Base-by-base conservation (phyloP, 2,113 vertebrate species). In the Sinocyclocheilus grahami region DNA sequence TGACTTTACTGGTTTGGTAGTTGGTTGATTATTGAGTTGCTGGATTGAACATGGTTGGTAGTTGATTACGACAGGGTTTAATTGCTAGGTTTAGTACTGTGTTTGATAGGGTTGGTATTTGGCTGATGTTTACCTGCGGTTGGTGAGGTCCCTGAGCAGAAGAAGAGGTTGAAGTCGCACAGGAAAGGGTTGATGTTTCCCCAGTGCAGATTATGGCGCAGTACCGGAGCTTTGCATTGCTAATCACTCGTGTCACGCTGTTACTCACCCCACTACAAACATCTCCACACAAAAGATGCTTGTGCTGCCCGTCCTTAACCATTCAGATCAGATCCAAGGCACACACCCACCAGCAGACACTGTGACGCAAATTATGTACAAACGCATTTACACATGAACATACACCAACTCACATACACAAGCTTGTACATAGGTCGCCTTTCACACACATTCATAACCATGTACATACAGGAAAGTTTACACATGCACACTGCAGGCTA, bases 261-360 rank as follows among this genome's bases (percentile, higher is more conserved):
- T 87, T 84, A 94, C 95, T 93, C 95, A 94, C 94, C 95, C 96
- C 95, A 95, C 96, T 95, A 93, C 96, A 95, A 95, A 91, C 92
- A 95, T 96, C 96, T 95, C 91, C 95, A 96, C 95, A 98, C 97
- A 99, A 99, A 96, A 91, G 94, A 60, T 87, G 93, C 94, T 94
- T 97, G 97, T 96, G 96, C 51, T 92, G 67, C 12, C 86, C 86
- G 96, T 94, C 92, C 95, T 95, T 96, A 94, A 96, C 94, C 96
- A 95, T 96, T 97, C 96, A 96, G 94, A 96, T 96, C 95, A 96
- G 95, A 91, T 93, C 94, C 95, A 94, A 93, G 93, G 96, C 95
- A 96, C 96, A 95, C 95, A 95, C 96, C 95, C 95, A 96, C 96
- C 67, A 69, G 90, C 88, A 90, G 72, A 55, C 27, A n/a, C 84